These are phyloP conservation scores for Artibeus jamaicensis DNA, from an alignment of 2,797 vertebrate genomes.

Conservation along the genomic window DNA sequence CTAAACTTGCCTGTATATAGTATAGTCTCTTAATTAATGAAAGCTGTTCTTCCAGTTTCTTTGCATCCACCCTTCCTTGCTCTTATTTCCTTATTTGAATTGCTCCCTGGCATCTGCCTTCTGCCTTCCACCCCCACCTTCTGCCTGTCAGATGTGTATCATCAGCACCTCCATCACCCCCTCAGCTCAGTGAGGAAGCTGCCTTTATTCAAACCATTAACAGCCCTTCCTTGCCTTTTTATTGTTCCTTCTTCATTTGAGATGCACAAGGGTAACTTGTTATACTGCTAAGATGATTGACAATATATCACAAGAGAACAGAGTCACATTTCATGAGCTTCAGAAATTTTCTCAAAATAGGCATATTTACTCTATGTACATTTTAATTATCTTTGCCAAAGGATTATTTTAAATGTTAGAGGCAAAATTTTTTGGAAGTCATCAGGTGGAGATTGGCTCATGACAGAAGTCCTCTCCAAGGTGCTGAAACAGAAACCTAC, in stretches of 20 bases:
- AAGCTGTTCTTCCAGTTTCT: not conserved
- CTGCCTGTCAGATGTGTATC: not conserved
- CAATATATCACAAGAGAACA: slow-evolving; percentile 21
- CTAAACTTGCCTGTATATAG: not conserved
- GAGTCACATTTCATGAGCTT: slow-evolving; percentile 24
- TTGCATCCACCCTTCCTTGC: not conserved
- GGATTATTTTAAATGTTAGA: slow-evolving; percentile 20
- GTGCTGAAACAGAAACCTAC: not conserved
- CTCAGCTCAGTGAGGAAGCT: not conserved
- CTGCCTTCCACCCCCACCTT: not conserved
- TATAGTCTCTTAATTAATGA: not conserved
- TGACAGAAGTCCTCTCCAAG: not conserved
- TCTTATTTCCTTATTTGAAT: not conserved
- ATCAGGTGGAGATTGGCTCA: not conserved
- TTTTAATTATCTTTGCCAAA: slow-evolving; percentile 59
- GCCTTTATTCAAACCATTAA: not conserved
- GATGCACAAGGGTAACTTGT: not conserved
- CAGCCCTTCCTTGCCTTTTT: not conserved
- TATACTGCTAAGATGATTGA: slow-evolving; percentile 32
- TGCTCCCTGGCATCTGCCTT: not conserved
- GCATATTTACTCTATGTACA: not conserved
- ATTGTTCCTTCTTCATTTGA: not conserved
- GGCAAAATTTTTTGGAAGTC: not conserved
- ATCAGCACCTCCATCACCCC: not conserved
- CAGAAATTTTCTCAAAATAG: slow-evolving; percentile 42